Percentiles rank a stretch among this genome's conserved stretches.
Conservation (phyloP, 1,140 invertebrate species). For the Forficula auricularia region DNA sequence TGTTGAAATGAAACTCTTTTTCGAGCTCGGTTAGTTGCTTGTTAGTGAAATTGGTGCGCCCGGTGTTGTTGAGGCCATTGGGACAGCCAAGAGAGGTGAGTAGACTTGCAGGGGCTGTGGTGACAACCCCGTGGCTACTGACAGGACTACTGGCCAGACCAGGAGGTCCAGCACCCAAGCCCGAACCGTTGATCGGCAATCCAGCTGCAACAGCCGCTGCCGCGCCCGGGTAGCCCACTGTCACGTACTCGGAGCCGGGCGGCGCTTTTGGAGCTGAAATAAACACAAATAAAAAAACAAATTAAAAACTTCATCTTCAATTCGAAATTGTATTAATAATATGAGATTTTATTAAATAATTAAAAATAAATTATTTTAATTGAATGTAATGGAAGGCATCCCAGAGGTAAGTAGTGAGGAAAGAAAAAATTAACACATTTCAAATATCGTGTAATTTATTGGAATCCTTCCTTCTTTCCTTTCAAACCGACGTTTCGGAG, state of each 20-base stretch:
- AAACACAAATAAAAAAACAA: no score
- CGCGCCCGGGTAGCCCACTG: background rate
- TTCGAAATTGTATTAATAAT: no score
- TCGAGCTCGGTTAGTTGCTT: slow-evolving; percentile 97
- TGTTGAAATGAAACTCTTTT: slow-evolving; percentile 99
- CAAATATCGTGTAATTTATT: no score
- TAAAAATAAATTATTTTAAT: no score
- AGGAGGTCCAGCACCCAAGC: slow-evolving; percentile 2
- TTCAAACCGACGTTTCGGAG: no score
- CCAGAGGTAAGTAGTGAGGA: no score
- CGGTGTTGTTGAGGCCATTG: slow-evolving; percentile 56
- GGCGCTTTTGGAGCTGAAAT: slow-evolving; percentile 51
- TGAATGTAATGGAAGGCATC: no score
- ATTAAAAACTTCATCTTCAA: no score
- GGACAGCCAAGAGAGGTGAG: slow-evolving; percentile 10
- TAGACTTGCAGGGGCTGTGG: background rate
- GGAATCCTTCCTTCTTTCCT: no score
- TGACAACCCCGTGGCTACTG: background rate
- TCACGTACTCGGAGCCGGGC: slow-evolving; percentile 17
- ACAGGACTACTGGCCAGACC: background rate
- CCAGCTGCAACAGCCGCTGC: slow-evolving; percentile 10
- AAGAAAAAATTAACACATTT: no score
- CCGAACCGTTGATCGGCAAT: slow-evolving; percentile 15
- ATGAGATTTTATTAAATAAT: no score
- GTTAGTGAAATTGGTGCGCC: slow-evolving; percentile 95